Evolutionary conservation across 2,888 invertebrate genomes (phyloP).

Genomic region (Melanchra persicariae): DNA sequence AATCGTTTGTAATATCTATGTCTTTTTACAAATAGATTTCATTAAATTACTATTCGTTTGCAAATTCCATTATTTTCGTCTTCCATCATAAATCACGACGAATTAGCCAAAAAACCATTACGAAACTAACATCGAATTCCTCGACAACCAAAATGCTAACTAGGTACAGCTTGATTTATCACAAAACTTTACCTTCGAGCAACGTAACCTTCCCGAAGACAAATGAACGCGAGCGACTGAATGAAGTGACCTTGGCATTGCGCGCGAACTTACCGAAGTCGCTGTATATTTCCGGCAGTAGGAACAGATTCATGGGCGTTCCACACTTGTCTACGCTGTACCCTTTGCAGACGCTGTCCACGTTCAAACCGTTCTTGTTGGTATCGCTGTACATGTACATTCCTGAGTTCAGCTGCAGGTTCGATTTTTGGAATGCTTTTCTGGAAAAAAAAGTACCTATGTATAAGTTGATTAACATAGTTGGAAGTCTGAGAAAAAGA

Average conservation of each 20-base stretch:
- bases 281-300: conserved; percentile 92
- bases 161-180: conserved; percentile 49
- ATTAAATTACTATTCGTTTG: neutral
- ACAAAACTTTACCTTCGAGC: conserved; percentile 35
- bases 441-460: conserved; percentile 76
- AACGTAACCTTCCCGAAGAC: conserved; percentile 53
- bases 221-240: conserved; percentile 52
- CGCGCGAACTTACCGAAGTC: conserved; percentile 83
- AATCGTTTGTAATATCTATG: no score
- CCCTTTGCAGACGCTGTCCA: conserved; percentile 86
- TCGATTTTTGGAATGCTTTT: conserved; percentile 91
- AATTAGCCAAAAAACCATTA: conserved; percentile 44
- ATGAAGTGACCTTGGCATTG: conserved; percentile 56
- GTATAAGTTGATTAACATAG: no score
- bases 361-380: conserved; percentile 82
- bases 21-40: neutral
- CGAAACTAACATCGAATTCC: conserved; percentile 21
- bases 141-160: conserved; percentile 27
- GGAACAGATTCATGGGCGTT: conserved; percentile 92
- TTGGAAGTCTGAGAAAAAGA: no score
- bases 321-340: conserved; percentile 90
- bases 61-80: neutral
- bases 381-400: conserved; percentile 91
- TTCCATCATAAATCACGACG: conserved; percentile 37
- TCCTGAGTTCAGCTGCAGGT: conserved; percentile 92